Base-by-base conservation (phyloP, 2,113 vertebrate genomes). In the Phylloscopus trochilus region DNA sequence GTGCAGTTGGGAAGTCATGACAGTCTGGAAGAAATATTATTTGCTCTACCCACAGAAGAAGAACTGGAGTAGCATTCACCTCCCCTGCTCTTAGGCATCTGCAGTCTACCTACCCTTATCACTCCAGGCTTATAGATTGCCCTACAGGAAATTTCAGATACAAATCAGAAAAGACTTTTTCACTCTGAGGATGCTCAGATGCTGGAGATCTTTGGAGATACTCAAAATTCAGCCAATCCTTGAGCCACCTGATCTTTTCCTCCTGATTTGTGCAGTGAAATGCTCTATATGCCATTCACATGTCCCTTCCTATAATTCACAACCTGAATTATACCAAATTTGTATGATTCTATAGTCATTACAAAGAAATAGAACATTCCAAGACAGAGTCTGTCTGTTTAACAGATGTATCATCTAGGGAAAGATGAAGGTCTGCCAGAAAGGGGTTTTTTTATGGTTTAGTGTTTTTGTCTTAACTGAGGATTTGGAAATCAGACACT, bases 401-500 rank as follows among this genome's bases (percentile, higher is more conserved):
- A 80, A 72, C 7, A 55, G 21, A 49, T 78, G 10, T 33, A 46
- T 83, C 16, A 52, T 55, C 31, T 64, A 69, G 46, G 27, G 16
- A 77, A 83, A 41, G 33, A 56, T 51, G 13, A 68, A 63, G 22
- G 31, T 86, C 76, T 90, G 18, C 15, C 30, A 47, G 31, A 82
- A 73, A 33, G 13, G 3, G 37, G 8, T 39, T 1, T 56, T 69
- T 6, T 56, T 76, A 56, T 63, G 13, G 4, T 19, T 27, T 62
- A 4, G 0, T 21, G 18, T 19, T 79, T 66, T 53, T 62, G 22
- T 62, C 75, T 78, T 96, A 78, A 76, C 33, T 84, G 87, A 95
- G 83, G 66, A 92, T 89, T 69, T 89, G 67, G 58, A 92, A 75
- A 91, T 80, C 52, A 68, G 55, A 76, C 78, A n/a, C 80, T 95